Evolutionary conservation across 2,888 invertebrate species (phyloP), one percentile per base, ranked within the genome.

Genomic region (Hermaeophaga mercurialis): DNA sequence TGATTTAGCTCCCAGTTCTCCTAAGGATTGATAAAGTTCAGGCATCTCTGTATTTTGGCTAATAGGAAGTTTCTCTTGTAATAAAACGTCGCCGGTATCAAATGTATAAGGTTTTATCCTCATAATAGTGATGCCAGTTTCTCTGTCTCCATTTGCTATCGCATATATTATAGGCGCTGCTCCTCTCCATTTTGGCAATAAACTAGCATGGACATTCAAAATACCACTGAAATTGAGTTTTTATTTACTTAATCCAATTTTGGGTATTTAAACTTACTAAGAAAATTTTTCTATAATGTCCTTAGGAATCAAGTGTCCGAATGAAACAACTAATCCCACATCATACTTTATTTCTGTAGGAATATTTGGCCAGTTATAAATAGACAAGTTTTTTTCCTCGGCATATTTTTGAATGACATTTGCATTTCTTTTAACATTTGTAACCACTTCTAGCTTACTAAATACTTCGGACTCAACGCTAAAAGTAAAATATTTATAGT

Each of bases 101-200:
- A 93, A 94, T 75, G 84, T 82, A 69, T 88, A 81, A 24, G 94
- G 88, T 73, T 85, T 85, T 61, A 97, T 90, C 78, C 84, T 87
- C 90, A 96, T 95, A 38, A 96, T 85, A 11, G 93, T 87, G 8
- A 96, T 84, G 24, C 96, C 96, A 6, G 94, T 91, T 63, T 81
- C 79, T 8, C 74, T 71, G 73, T 96, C 96, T 8, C 92, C 94
- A 74, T 90, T 85, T 68, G 94, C 84, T 46, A 97, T 79, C 0
- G 95, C 85, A 77, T 95, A 86, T 48, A 91, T 85, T 43, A 96
- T 89, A 0, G 97, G 97, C 0, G 96, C 90, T 7, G 96, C 94
- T 4, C 97, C 97, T 65, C 96, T 82, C 94, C 94, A 96, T 52
- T 89, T 82, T 0, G 97, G 97, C 59, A 97, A 78, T 44, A 96